Percentiles rank a stretch among this genome's conserved stretches.
Conservation (phyloP, 1,140 invertebrate species). For the Cheumatopsyche charites region DNA sequence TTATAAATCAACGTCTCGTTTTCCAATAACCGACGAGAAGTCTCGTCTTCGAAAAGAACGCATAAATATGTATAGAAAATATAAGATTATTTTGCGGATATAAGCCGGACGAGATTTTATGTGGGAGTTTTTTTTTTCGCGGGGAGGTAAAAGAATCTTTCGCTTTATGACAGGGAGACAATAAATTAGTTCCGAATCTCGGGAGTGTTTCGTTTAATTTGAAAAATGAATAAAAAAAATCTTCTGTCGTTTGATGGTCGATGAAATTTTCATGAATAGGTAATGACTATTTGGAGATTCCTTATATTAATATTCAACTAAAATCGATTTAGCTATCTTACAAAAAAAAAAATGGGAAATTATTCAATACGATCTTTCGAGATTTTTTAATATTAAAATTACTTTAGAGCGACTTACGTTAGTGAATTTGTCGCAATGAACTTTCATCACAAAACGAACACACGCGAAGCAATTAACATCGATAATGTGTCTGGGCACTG, state of each 20-base stretch:
- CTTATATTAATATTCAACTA: not conserved
- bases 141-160: slow-evolving; percentile 2
- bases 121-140: too few relatives aligned
- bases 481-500: too few relatives aligned
- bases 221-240: slow-evolving; percentile 1
- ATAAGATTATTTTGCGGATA: slow-evolving; percentile 24
- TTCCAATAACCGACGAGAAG: slow-evolving; percentile 17
- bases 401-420: too few relatives aligned
- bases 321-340: too few relatives aligned
- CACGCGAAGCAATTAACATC: too few relatives aligned
- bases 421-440: too few relatives aligned
- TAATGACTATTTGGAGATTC: slow-evolving; percentile 1
- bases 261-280: slow-evolving; percentile 12
- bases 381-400: too few relatives aligned
- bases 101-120: not conserved
- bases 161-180: slow-evolving; percentile 15
- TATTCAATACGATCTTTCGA: too few relatives aligned
- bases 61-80: slow-evolving; percentile 1
- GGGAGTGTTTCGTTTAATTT: slow-evolving; percentile 26
- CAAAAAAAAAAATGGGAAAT: too few relatives aligned
- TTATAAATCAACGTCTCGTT: slow-evolving; percentile 22
- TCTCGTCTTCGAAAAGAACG: not conserved
- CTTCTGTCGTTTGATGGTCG: slow-evolving; percentile 7
- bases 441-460: too few relatives aligned
- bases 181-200: slow-evolving; percentile 28